A percentile compares a stretch with the other conserved stretches of the same genome.
These are phyloP conservation scores for Eristalinus sepulchralis DNA, from an alignment of 2,888 invertebrate species.

Conservation along the genomic window DNA sequence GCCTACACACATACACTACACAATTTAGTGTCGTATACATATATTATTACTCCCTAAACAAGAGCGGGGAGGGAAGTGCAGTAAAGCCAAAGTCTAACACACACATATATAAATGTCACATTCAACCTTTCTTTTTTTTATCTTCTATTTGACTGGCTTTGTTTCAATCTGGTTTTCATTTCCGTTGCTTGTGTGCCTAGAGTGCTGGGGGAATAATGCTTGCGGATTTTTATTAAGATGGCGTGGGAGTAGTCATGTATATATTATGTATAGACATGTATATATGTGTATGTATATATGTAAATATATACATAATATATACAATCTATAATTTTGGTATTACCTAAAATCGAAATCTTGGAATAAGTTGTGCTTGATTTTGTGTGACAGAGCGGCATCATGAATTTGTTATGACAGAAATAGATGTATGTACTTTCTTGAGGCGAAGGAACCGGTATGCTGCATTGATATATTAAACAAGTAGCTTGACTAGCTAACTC, in stretches of 20 bases:
- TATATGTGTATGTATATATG: background rate
- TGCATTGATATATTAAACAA: no score
- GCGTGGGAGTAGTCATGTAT: background rate
- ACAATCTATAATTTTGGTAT: no score
- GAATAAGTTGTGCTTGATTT: background rate
- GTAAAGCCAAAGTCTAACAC: conserved; percentile 27
- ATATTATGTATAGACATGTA: background rate
- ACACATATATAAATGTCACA: conserved; percentile 39
- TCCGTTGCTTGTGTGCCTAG: background rate
- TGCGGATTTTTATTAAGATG: background rate
- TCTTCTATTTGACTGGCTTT: background rate
- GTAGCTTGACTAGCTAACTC: no score
- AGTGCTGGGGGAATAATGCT: background rate
- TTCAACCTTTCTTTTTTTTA: conserved; percentile 40
- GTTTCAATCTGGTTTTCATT: background rate
- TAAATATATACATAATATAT: no score
- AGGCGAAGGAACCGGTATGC: background rate
- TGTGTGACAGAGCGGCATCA: background rate
- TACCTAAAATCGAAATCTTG: no score
- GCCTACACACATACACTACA: conserved; percentile 38
- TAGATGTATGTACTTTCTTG: background rate
- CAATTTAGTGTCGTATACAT: conserved; percentile 47
- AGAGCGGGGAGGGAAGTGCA: conserved; percentile 23
- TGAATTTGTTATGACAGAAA: background rate
- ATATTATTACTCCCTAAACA: conserved; percentile 44